phyloP scores from a whole-genome alignment of 2,113 vertebrate genomes.

The Dicaeum eximium region DNA sequence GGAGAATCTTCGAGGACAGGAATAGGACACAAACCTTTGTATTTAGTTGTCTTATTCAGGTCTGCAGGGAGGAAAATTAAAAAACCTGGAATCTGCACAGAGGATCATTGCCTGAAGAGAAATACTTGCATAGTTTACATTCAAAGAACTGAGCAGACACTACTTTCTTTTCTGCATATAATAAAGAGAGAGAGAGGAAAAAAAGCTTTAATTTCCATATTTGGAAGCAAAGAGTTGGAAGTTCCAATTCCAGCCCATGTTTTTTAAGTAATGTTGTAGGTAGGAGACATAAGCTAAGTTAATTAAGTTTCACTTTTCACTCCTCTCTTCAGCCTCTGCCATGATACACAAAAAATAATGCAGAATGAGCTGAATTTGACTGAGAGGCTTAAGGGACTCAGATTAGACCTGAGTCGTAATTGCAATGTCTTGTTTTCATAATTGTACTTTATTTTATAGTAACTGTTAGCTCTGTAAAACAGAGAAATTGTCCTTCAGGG shows the following conservation, averaged over 20 bases:
- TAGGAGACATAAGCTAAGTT: not conserved
- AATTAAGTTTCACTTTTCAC: not conserved
- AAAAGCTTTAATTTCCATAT: not conserved
- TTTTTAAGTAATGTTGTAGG: not conserved
- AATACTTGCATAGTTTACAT: not conserved
- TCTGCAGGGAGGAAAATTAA: not conserved
- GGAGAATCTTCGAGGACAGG: not conserved
- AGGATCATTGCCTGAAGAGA: not conserved
- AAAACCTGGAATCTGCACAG: not conserved
- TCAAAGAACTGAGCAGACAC: not conserved
- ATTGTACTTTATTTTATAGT: not conserved
- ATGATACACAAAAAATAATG: not conserved
- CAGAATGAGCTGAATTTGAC: not conserved
- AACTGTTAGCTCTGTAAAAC: not conserved
- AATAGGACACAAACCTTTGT: not conserved
- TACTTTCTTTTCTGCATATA: not conserved
- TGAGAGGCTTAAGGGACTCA: not conserved
- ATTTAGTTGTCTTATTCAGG: not conserved
- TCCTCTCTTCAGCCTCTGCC: not conserved
- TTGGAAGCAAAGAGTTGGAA: not conserved
- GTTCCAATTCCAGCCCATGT: not conserved
- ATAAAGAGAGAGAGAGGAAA: not conserved
- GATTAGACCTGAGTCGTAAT: not conserved
- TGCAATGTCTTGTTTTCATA: not conserved
- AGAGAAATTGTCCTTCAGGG: not conserved